Evolutionary conservation across 2,797 vertebrate species (phyloP), one percentile per base, ranked within the genome.

Genomic region (Petrocephalus schoutedeni): DNA sequence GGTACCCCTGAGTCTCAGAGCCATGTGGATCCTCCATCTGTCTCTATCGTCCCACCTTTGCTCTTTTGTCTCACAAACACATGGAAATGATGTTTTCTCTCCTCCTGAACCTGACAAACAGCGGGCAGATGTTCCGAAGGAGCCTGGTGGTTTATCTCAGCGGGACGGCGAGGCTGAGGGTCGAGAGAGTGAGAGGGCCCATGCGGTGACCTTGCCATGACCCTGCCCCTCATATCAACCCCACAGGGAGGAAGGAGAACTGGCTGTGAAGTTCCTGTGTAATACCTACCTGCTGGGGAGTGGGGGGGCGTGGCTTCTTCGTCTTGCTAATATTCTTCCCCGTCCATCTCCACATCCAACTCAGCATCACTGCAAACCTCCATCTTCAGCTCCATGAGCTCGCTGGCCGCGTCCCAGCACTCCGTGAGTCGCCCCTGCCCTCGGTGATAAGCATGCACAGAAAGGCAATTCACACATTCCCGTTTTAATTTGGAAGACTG

Each of bases 331-430:
- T 91, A 99, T 98, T 0, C 98, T n/a, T n/a, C n/a, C n/a, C n/a
- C n/a, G n/a, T n/a, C 98, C 92, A 99, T 98, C 1, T 99, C 98
- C 98, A 99, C 95, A 98, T 97, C 95, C 98, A 99, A 93, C 97
- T 99, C 89, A 98, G 98, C 95, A 99, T 99, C 91, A 98, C 98
- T n/a, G 98, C 98, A 90, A 99, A 99, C 95, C 97, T 99, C 91
- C 95, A 97, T 99, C 87, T 99, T 98, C 91, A 99, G 99, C 94
- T 99, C 98, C 93, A 99, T 99, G 98, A 99, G 98, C 93, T 99
- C 98, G 21, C 96, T 99, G 89, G 98, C 98, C 88, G 99, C 98
- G 83, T 98, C 98, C 59, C 98, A 99, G 95, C 98, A 99, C 95
- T 98, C 98, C 86, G 98, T 98, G 97, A 98, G 98, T 98, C 92